Percentiles rank a stretch among this genome's conserved stretches.
Conservation (phyloP, 2,888 invertebrate species). For the Leptura quadrifasciata region DNA sequence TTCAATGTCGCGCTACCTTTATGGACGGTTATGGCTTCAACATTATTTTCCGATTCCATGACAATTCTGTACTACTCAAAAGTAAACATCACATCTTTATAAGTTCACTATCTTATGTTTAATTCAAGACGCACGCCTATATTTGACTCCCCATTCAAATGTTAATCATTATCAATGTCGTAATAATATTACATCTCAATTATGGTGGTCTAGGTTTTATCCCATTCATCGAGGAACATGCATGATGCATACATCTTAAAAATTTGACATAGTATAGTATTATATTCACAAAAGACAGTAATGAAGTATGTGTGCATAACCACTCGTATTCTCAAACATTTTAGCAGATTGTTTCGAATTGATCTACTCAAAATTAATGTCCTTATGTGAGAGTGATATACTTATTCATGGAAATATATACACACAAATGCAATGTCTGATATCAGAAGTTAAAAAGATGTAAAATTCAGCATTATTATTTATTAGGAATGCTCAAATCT, state of each 20-base stretch:
- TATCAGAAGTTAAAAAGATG: too few relatives aligned
- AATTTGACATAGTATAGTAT: too few relatives aligned
- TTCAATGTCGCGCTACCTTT: slow-evolving; percentile 12
- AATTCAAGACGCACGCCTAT: slow-evolving; percentile 2
- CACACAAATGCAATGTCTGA: too few relatives aligned
- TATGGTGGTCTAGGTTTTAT: background rate
- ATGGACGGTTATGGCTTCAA: background rate
- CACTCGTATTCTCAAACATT: too few relatives aligned
- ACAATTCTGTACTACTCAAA: background rate
- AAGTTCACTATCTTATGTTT: background rate
- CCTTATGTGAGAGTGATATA: too few relatives aligned
- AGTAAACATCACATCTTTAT: background rate
- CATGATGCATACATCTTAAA: background rate
- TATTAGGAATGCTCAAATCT: too few relatives aligned
- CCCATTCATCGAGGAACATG: background rate
- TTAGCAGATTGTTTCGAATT: too few relatives aligned
- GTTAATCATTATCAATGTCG: background rate
- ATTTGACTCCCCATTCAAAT: background rate
- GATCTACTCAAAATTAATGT: too few relatives aligned
- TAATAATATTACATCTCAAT: background rate
- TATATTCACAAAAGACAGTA: too few relatives aligned
- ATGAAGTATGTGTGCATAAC: too few relatives aligned
- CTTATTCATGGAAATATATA: too few relatives aligned
- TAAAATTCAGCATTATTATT: too few relatives aligned
- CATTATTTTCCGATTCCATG: background rate